A percentile compares a stretch with the other conserved stretches of the same genome.
These are phyloP conservation scores for Dascillus cervinus DNA, from an alignment of 2,888 invertebrate genomes.

Conservation along the genomic window DNA sequence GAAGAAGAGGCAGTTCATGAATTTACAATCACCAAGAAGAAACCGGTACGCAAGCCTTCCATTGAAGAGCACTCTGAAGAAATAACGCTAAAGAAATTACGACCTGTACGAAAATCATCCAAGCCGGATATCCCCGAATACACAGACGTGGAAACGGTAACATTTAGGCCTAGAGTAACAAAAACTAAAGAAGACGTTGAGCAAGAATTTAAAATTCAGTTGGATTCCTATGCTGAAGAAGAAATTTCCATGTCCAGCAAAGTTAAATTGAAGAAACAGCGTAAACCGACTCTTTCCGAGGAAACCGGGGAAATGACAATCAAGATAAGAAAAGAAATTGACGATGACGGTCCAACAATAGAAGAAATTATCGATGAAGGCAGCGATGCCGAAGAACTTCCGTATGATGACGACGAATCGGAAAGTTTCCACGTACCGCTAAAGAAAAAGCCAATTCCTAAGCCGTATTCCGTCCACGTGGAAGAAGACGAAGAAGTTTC, in stretches of 20 bases:
- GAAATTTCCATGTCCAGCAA: slow-evolving; percentile 81
- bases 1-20: slow-evolving; percentile 38
- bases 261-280: slow-evolving; percentile 67
- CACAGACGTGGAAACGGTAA: slow-evolving; percentile 69
- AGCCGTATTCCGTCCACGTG: slow-evolving; percentile 54
- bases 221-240: slow-evolving; percentile 81
- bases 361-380: slow-evolving; percentile 62
- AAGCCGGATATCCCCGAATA: slow-evolving; percentile 62
- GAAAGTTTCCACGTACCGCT: slow-evolving; percentile 46
- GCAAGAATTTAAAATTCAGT: slow-evolving; percentile 80
- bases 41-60: slow-evolving; percentile 44
- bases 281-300: slow-evolving; percentile 66
- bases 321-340: slow-evolving; percentile 57
- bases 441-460: slow-evolving; percentile 38
- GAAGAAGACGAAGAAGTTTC: slow-evolving; percentile 55
- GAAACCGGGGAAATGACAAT: slow-evolving; percentile 72
- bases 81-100: slow-evolving; percentile 67
- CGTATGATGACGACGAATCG: slow-evolving; percentile 48
- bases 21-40: slow-evolving; percentile 47
- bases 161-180: slow-evolving; percentile 66
- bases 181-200: slow-evolving; percentile 82
- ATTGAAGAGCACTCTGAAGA: slow-evolving; percentile 56
- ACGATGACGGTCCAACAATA: slow-evolving; percentile 52
- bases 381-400: slow-evolving; percentile 46
- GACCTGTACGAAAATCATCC: slow-evolving; percentile 56